Evolutionary conservation across 2,113 vertebrate species (phyloP).

Genomic region (Rousettus leschenaultii): DNA sequence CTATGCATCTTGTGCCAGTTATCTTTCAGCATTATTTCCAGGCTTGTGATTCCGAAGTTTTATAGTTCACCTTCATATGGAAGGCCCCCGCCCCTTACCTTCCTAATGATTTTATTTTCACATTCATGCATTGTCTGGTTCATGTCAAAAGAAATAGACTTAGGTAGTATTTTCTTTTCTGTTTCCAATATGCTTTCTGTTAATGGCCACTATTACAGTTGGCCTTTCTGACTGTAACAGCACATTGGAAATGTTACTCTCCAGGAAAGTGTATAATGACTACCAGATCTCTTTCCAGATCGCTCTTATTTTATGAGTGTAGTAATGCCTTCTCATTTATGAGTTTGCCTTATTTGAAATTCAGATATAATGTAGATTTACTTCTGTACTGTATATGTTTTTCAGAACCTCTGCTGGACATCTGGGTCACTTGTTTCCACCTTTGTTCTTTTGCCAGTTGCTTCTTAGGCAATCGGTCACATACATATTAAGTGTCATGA

Average conservation of each 20-base stretch:
- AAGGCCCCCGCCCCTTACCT: background rate
- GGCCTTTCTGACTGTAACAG: slow-evolving; percentile 36
- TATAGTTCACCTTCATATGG: background rate
- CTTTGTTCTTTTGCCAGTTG: slow-evolving; percentile 60
- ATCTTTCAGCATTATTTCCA: slow-evolving; percentile 29
- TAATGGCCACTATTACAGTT: slow-evolving; percentile 34
- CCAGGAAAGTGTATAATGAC: slow-evolving; percentile 51
- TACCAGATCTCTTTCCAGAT: slow-evolving; percentile 55
- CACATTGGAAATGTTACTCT: slow-evolving; percentile 26
- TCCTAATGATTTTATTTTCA: slow-evolving; percentile 54
- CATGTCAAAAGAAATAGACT: slow-evolving; percentile 55
- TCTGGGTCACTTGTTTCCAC: slow-evolving; percentile 46
- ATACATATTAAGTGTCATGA: slow-evolving; percentile 33
- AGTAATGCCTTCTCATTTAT: slow-evolving; percentile 58
- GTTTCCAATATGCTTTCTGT: slow-evolving; percentile 51
- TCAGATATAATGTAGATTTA: slow-evolving; percentile 38
- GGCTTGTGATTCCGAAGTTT: background rate
- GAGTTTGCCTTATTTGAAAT: slow-evolving; percentile 64
- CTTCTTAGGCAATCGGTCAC: slow-evolving; percentile 34
- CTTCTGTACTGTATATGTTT: slow-evolving; percentile 45
- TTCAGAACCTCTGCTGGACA: slow-evolving; percentile 52
- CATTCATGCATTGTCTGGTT: slow-evolving; percentile 34
- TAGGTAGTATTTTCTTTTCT: slow-evolving; percentile 36
- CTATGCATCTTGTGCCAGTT: background rate
- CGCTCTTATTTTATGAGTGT: slow-evolving; percentile 44